phyloP scores from a whole-genome alignment of 2,797 vertebrate species.

The Pogoniulus pusillus region DNA sequence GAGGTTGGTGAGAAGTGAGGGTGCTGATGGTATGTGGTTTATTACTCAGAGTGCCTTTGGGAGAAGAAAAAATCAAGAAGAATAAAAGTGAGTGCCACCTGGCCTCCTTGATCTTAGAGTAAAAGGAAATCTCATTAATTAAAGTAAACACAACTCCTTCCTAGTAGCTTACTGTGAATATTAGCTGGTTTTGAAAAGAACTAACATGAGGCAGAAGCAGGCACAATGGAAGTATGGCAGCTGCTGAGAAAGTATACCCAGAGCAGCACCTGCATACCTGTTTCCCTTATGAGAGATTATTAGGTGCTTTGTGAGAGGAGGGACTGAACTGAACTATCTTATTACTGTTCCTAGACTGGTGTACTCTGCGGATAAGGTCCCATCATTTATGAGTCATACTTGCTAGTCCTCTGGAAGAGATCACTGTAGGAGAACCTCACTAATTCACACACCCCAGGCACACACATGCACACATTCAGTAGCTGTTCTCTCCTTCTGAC shows the following conservation, averaged over 20 bases:
- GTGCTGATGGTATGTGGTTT: neutral
- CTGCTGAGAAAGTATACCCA: neutral
- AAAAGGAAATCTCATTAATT: constrained; percentile 5
- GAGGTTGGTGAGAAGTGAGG: neutral
- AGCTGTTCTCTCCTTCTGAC: neutral
- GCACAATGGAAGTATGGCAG: neutral
- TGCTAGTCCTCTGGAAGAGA: neutral
- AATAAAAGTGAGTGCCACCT: neutral
- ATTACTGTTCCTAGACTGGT: neutral
- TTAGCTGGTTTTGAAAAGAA: constrained; percentile 13
- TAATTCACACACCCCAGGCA: neutral
- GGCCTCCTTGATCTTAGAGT: neutral
- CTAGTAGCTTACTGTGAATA: neutral
- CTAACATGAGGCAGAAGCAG: neutral
- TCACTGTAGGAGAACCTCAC: neutral
- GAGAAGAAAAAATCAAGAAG: constrained; percentile 12
- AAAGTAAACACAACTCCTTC: neutral
- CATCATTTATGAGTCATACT: neutral
- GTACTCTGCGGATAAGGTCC: neutral
- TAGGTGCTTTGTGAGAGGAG: neutral
- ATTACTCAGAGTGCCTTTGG: neutral
- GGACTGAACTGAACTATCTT: neutral
- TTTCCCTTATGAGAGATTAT: neutral
- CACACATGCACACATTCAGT: neutral
- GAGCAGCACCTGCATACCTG: neutral